Evolutionary conservation across 2,888 invertebrate species (phyloP).

Genomic region (Campoletis raptor): DNA sequence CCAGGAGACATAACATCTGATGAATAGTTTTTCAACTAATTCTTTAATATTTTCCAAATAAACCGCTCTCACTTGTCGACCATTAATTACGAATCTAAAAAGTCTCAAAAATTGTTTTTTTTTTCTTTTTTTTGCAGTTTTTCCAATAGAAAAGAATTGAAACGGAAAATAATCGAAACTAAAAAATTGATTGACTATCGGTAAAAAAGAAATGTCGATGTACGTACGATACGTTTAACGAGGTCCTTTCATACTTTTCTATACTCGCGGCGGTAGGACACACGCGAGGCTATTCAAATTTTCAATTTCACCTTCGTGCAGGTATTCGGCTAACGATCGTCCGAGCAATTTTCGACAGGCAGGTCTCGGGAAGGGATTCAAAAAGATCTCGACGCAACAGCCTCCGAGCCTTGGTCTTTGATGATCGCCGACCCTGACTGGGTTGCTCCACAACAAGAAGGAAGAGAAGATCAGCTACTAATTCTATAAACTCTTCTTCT

Average conservation of each 20-base stretch:
- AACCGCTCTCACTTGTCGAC: background rate
- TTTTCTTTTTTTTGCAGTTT: too few relatives aligned
- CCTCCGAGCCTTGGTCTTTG: constrained; percentile 57
- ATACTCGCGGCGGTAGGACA: constrained; percentile 41
- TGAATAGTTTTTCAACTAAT: background rate
- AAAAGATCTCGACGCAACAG: constrained; percentile 42
- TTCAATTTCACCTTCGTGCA: constrained; percentile 73
- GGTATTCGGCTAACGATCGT: constrained; percentile 70
- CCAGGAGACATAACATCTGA: background rate
- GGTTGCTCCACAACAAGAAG: constrained; percentile 27
- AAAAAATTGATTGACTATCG: background rate
- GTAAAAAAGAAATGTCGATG: background rate
- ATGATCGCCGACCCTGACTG: constrained; percentile 66
- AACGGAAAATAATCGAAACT: background rate
- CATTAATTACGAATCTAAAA: background rate
- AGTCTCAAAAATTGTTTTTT: background rate
- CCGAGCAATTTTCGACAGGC: constrained; percentile 70
- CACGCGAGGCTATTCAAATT: constrained; percentile 70
- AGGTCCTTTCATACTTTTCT: constrained; percentile 16
- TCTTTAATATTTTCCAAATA: background rate
- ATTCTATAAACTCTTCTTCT: constrained; percentile 58
- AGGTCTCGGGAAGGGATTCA: constrained; percentile 52
- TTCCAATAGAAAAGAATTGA: background rate
- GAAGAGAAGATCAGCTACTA: constrained; percentile 45
- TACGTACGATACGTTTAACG: constrained; percentile 15